Evolutionary conservation across 1,140 invertebrate species (phyloP).

Genomic region (Chlorops oryzae): DNA sequence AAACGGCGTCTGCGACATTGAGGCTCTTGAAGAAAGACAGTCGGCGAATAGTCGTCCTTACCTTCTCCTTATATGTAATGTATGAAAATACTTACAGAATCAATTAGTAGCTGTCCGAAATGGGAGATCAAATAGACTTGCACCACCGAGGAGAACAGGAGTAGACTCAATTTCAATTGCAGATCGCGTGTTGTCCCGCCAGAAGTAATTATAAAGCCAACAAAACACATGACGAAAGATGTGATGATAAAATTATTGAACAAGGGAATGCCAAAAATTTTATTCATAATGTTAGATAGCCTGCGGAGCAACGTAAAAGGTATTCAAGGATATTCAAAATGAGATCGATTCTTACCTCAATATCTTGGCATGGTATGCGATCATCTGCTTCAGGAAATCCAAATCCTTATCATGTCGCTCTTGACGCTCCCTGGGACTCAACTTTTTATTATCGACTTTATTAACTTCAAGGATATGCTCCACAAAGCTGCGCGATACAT

Average conservation of each 20-base stretch:
- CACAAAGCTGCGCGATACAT: constrained; percentile 18
- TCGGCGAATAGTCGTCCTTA: background rate
- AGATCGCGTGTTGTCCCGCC: constrained; percentile 16
- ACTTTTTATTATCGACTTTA: background rate
- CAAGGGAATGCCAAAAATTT: constrained; percentile 29
- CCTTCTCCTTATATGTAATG: background rate
- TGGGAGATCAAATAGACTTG: constrained; percentile 26
- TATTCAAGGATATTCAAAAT: background rate
- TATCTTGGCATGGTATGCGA: constrained; percentile 27
- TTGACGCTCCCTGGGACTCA: background rate
- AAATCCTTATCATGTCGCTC: constrained; percentile 20
- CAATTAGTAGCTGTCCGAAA: constrained; percentile 29
- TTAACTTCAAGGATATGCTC: background rate
- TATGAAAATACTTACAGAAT: constrained; percentile 17
- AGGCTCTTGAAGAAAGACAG: constrained; percentile 18
- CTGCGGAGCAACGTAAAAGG: constrained; percentile 19
- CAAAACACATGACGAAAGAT: constrained; percentile 30
- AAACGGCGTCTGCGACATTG: constrained; percentile 19
- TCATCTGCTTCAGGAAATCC: constrained; percentile 14
- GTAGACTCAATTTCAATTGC: constrained; percentile 18
- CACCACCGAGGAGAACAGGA: constrained; percentile 16
- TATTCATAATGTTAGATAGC: constrained; percentile 27
- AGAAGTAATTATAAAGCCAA: constrained; percentile 33
- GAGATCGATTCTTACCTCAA: constrained; percentile 21
- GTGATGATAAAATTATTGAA: constrained; percentile 29